A percentile compares a stretch with the other conserved stretches of the same genome.
Evolutionary conservation across 1,140 invertebrate genomes (phyloP).

Genomic region (Drosophila sechellia): DNA sequence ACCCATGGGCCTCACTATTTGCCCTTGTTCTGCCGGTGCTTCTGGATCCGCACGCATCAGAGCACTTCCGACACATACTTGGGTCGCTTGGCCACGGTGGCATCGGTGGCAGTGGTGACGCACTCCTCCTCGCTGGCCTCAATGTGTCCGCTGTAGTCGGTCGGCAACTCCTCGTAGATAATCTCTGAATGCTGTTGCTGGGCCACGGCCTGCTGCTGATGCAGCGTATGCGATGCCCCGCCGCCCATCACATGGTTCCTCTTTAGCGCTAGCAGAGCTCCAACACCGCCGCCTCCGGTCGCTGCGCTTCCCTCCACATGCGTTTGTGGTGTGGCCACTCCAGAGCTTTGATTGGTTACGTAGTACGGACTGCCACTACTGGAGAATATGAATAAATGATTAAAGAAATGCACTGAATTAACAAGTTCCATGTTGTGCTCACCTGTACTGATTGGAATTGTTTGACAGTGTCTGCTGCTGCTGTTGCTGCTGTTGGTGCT

Average conservation of each 20-base stretch:
- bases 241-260: slow-evolving; percentile 78
- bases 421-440: neutral
- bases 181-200: slow-evolving; percentile 76
- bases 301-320: slow-evolving; percentile 58
- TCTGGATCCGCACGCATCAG: slow-evolving; percentile 81
- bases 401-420: neutral
- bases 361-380: slow-evolving; percentile 80
- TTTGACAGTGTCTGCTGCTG: slow-evolving; percentile 63
- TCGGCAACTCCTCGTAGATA: slow-evolving; percentile 81
- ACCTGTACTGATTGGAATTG: slow-evolving; percentile 84
- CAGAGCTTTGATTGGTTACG: slow-evolving; percentile 78
- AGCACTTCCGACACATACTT: slow-evolving; percentile 82
- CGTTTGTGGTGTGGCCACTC: slow-evolving; percentile 44
- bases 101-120: slow-evolving; percentile 54
- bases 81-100: slow-evolving; percentile 69
- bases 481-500: slow-evolving; percentile 52
- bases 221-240: slow-evolving; percentile 58
- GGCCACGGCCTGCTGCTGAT: slow-evolving; percentile 58
- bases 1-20: slow-evolving; percentile 56
- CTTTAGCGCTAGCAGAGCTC: slow-evolving; percentile 78
- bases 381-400: neutral
- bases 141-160: slow-evolving; percentile 82
- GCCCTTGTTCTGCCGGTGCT: slow-evolving; percentile 67
- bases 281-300: slow-evolving; percentile 53
- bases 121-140: slow-evolving; percentile 75